Conservation (phyloP, 1,140 invertebrate genomes). For the Tetramorium simillimum region DNA sequence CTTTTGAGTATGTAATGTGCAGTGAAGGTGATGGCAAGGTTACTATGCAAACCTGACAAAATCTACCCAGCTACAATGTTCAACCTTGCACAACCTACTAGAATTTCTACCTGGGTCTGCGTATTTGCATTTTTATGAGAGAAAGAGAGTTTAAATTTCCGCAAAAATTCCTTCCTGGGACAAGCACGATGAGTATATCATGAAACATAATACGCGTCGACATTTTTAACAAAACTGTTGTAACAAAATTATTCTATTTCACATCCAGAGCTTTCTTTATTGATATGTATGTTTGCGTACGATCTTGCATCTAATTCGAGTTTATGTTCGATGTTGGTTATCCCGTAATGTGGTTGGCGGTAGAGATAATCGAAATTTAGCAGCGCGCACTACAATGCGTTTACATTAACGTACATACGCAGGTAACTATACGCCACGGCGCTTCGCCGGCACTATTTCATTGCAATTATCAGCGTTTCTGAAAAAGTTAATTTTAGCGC, state of each 20-base stretch:
- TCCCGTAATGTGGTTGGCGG: neutral
- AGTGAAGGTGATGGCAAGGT: too few species aligned
- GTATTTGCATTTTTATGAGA: neutral
- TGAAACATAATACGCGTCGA: neutral
- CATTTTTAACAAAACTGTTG: neutral
- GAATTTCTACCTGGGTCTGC: too few species aligned
- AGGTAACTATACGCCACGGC: neutral
- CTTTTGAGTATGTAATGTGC: too few species aligned
- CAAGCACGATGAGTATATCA: neutral
- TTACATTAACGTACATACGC: conserved; percentile 18
- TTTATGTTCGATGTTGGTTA: neutral
- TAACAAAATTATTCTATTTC: neutral
- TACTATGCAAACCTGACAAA: too few species aligned
- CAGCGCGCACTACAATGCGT: neutral
- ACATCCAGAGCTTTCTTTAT: neutral
- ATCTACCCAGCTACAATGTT: too few species aligned
- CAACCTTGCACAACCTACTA: too few species aligned
- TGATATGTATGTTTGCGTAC: neutral
- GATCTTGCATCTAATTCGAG: neutral
- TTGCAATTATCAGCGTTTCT: conserved; percentile 8
- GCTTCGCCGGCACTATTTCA: conserved; percentile 13
- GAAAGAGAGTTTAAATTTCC: neutral
- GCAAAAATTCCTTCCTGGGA: neutral
- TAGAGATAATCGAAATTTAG: conserved; percentile 28
- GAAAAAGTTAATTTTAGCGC: neutral